Conservation (phyloP, 2,113 vertebrate genomes). For the Pelecanoides urinatrix region DNA sequence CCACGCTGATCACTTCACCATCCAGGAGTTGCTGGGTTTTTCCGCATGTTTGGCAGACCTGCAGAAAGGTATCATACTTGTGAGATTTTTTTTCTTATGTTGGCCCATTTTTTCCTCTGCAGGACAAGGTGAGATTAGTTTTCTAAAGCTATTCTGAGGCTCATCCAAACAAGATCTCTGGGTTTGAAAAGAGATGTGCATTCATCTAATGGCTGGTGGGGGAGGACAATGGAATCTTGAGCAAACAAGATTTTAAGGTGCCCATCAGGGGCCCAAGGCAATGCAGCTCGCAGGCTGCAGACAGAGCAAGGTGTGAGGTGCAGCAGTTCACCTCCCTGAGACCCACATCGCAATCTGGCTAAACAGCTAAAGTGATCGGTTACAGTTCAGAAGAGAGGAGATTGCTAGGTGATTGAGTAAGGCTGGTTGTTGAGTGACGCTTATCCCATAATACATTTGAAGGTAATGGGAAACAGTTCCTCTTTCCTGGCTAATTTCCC, state of each 20-base stretch:
- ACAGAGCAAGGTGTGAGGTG: background rate
- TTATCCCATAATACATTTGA: background rate
- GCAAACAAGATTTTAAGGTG: background rate
- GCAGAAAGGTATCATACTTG: background rate
- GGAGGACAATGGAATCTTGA: background rate
- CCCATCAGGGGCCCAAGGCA: background rate
- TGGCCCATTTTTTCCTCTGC: background rate
- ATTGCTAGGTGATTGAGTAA: background rate
- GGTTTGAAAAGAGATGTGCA: background rate
- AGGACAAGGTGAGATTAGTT: background rate
- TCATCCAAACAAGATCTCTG: background rate
- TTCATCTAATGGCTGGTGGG: background rate
- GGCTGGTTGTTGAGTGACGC: background rate
- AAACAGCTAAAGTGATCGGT: background rate
- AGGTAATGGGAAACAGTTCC: background rate
- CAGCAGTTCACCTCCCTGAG: background rate
- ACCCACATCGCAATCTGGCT: background rate
- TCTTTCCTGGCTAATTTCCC: background rate
- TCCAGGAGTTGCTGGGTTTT: background rate
- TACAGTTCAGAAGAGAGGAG: background rate
- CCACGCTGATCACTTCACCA: background rate
- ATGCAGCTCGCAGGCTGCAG: background rate
- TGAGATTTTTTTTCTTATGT: background rate
- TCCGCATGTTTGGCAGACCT: background rate
- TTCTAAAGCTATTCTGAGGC: background rate